Evolutionary conservation across 2,113 vertebrate genomes (phyloP).

Genomic region (Percina caprodes): DNA sequence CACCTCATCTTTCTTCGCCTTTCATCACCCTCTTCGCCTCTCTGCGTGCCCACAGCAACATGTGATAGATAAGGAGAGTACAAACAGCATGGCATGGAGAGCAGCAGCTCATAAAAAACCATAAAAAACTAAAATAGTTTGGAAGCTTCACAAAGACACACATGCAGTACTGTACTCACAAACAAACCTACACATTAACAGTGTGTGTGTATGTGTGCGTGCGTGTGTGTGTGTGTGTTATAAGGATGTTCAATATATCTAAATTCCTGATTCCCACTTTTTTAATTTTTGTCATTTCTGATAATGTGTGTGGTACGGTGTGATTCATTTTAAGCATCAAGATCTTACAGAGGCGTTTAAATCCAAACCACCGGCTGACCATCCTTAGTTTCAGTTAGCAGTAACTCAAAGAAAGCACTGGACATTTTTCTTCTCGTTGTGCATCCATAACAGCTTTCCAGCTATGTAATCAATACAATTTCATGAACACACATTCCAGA

Average conservation of each 20-base stretch:
- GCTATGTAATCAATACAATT: slow-evolving; percentile 26
- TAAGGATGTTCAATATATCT: neutral
- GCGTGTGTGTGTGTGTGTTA: neutral
- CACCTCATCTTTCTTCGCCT: slow-evolving; percentile 57
- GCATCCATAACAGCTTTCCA: slow-evolving; percentile 20
- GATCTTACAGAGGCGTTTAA: neutral
- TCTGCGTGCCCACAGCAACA: slow-evolving; percentile 49
- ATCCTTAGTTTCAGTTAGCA: neutral
- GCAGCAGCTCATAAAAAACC: slow-evolving; percentile 42
- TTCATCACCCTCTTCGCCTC: slow-evolving; percentile 53
- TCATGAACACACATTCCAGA: slow-evolving; percentile 9
- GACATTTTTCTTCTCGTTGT: neutral
- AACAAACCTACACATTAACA: slow-evolving; percentile 3
- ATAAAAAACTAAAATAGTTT: slow-evolving; percentile 31
- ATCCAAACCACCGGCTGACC: neutral
- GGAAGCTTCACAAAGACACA: slow-evolving; percentile 15
- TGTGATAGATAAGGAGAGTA: slow-evolving; percentile 70
- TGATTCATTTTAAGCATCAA: neutral
- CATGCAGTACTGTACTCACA: neutral
- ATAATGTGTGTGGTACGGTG: neutral
- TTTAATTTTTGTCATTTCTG: neutral
- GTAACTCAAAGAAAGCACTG: neutral
- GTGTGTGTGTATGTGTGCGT: too few species aligned
- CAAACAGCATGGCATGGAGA: slow-evolving; percentile 46
- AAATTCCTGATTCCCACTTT: slow-evolving; percentile 1